phyloP scores from a whole-genome alignment of 2,113 vertebrate genomes.

The Hymenochirus boettgeri region DNA sequence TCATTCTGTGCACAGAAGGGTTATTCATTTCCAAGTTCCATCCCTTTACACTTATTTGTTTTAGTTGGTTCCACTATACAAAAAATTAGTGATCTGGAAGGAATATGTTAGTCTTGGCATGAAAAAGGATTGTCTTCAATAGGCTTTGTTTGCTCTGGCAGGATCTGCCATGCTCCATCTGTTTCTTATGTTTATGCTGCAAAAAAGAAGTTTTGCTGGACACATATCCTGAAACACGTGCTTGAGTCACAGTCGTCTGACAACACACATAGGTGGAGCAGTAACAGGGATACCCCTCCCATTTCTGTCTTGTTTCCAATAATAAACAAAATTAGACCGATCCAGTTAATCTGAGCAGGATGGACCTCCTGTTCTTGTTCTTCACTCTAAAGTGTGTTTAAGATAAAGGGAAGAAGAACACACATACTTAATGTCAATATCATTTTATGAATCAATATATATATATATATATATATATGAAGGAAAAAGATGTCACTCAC shows the following conservation, averaged over 20 bases:
- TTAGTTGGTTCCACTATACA: slow-evolving; percentile 54
- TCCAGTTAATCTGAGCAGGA: too few relatives aligned
- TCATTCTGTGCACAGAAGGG: slow-evolving; percentile 46
- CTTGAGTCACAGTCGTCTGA: slow-evolving; percentile 47
- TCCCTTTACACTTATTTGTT: slow-evolving; percentile 60
- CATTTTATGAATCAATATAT: too few relatives aligned
- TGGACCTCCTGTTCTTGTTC: too few relatives aligned
- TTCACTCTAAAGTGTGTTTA: too few relatives aligned
- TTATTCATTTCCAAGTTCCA: slow-evolving; percentile 58
- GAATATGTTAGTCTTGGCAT: slow-evolving; percentile 66
- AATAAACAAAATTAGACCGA: too few relatives aligned
- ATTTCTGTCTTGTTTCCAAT: not conserved
- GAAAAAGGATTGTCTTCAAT: slow-evolving; percentile 54
- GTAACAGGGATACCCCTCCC: too few relatives aligned
- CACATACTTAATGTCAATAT: too few relatives aligned
- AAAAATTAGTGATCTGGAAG: slow-evolving; percentile 54
- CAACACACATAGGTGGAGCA: not conserved
- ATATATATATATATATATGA: too few relatives aligned
- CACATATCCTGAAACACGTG: slow-evolving; percentile 50
- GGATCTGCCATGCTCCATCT: slow-evolving; percentile 59
- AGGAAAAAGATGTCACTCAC: too few relatives aligned
- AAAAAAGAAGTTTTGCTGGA: slow-evolving; percentile 48
- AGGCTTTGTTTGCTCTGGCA: slow-evolving; percentile 65
- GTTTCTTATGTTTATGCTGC: slow-evolving; percentile 70
- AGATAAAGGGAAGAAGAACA: too few relatives aligned